Evolutionary conservation across 2,888 invertebrate species (phyloP), one percentile per base, ranked within the genome.

Genomic region (Clusia tigrina): DNA sequence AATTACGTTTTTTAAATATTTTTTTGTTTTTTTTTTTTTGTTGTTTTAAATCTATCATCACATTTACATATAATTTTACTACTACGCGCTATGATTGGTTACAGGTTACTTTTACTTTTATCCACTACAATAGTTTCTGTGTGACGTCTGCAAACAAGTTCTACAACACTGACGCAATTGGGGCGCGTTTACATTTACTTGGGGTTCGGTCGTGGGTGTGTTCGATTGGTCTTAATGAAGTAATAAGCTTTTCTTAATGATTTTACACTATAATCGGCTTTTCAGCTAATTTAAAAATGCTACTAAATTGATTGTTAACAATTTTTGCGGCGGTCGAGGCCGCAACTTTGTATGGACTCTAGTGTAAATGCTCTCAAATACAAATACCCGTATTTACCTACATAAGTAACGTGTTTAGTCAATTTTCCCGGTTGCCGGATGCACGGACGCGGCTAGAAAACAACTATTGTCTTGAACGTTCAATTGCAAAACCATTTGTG

Each of bases 61-160:
- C 63, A 53, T 56, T 57, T 60, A 52, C 17, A 60, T 58, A 54
- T 22, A 25, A 46, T 42, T 17, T 53, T 26, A 12, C 48, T 58
- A 32, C 17, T 65, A 62, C 63, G 51, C 65, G 57, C 60, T 65
- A 60, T 63, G 59, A 61, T 64, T 64, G 60, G 57, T 56, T 64
- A n/a, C n/a, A n/a, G n/a, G n/a, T n/a, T n/a, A n/a, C n/a, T n/a
- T n/a, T n/a, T n/a, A 57, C 54, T 54, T 54, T 60, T 54, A 57
- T 57, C 64, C 60, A 62, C 56, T 60, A 52, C 52, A 18, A 22
- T 20, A 52, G 20, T 3, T 52, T 2, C 22, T 52, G 22, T 48
- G 48, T 48, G 12, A 42, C 42, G 42, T 3, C 42, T n/a, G 6
- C n/a, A 15, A 42, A 42, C 42, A 42, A n/a, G n/a, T 5, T 5